Evolutionary conservation across 1,140 invertebrate genomes (phyloP), one percentile per base, ranked within the genome.

Genomic region (Drosophila subpulchrella): DNA sequence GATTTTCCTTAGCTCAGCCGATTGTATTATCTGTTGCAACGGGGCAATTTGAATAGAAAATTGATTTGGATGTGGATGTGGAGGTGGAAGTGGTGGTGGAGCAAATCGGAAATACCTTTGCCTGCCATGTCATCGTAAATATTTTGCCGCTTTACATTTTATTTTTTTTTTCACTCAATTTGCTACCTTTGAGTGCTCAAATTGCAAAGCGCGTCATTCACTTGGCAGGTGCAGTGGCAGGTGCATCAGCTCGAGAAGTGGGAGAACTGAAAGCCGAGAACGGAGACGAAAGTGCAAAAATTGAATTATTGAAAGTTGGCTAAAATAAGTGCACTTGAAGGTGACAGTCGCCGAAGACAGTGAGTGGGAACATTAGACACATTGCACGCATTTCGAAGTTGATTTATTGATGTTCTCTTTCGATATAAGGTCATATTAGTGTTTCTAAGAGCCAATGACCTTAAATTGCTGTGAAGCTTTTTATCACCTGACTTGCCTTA

Each of bases 21-120:
- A 27, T 71, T 66, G 46, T 36, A 51, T 66, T 68, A 66, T 66
- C 65, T 68, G 54, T 66, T 10, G 65, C 60, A 20, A 20, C 41
- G 10, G 11, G 10, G 24, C 42, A 62, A 70, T 65, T 76, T 63
- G 78, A 71, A 81, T 76, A 57, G 72, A 42, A 61, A 65, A 81
- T 70, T 63, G 36, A 57, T 42, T 34, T 36, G 7, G 32, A 8
- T 10, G 32, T 20, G 50, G 13, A 17, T 48, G 24, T 47, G 30
- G 42, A 27, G n/a, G 24, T 47, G 30, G 42, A 27, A n/a, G 24
- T 47, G 30, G 32, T 27, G 27, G n/a, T 47, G 30, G 42, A 36
- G 24, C n/a, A 11, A 30, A 39, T 39, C 71, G 81, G 76, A 83
- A 84, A 84, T 84, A 53, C 81, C 56, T 41, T 12, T 39, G 53